Percentiles rank a stretch among this genome's conserved stretches.
These are phyloP conservation scores for Wiebesia pumilae DNA, from an alignment of 1,140 invertebrate genomes.

Conservation along the genomic window DNA sequence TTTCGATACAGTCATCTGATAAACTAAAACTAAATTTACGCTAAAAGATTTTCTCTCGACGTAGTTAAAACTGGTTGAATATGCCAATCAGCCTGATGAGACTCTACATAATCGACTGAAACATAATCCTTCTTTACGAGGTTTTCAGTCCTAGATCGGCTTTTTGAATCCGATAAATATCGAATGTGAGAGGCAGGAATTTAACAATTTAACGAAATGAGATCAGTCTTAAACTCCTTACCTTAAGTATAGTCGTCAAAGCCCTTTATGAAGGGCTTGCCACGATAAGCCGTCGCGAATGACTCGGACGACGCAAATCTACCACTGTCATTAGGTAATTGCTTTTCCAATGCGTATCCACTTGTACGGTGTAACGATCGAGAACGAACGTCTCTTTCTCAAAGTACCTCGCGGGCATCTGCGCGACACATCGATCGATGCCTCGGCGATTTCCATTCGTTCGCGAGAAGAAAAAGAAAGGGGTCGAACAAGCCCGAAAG, in stretches of 20 bases:
- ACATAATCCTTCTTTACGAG: neutral
- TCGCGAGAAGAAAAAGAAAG: neutral
- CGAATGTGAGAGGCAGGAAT: no score
- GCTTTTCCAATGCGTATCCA: conserved; percentile 14
- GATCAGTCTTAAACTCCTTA: neutral
- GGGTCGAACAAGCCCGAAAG: neutral
- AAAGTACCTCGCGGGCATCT: no score
- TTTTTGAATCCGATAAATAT: conserved; percentile 29
- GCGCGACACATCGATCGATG: neutral
- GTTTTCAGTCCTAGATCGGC: neutral
- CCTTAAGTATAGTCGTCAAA: neutral
- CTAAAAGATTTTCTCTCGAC: conserved; percentile 44
- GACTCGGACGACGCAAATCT: conserved; percentile 44
- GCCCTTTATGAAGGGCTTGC: neutral
- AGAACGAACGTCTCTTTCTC: no score
- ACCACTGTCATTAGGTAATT: conserved; percentile 56
- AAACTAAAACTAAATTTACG: no score
- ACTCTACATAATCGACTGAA: neutral
- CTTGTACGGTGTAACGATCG: neutral
- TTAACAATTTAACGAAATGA: conserved; percentile 4
- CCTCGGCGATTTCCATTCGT: neutral
- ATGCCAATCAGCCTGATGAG: neutral
- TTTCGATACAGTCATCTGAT: no score
- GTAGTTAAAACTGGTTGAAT: neutral
- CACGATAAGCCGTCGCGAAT: conserved; percentile 17